Conservation (phyloP, 2,888 invertebrate genomes). For the Syrphus vitripennis region DNA sequence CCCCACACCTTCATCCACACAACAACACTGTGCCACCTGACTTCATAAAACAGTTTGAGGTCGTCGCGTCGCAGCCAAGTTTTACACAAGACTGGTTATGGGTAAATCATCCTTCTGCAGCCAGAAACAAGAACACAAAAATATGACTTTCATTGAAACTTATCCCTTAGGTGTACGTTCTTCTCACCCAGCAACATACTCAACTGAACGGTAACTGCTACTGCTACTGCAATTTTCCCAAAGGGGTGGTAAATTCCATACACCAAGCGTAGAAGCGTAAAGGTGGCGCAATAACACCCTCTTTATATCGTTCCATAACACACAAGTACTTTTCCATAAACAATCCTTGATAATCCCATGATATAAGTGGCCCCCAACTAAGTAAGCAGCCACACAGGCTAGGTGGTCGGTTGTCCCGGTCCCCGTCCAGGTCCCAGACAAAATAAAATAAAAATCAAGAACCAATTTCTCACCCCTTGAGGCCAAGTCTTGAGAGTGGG, state of each 20-base stretch:
- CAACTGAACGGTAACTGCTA: constrained; percentile 19
- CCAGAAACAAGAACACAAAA: constrained; percentile 45
- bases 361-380: constrained; percentile 53
- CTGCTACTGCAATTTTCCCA: constrained; percentile 52
- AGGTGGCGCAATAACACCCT: constrained; percentile 31
- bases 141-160: constrained; percentile 67
- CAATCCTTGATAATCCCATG: constrained; percentile 67
- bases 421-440: neutral
- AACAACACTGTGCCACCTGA: constrained; percentile 1
- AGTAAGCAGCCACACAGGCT: neutral
- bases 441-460: constrained; percentile 6
- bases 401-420: neutral
- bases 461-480: constrained; percentile 37
- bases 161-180: constrained; percentile 53
- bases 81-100: neutral
- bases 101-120: neutral
- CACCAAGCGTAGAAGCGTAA: neutral
- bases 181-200: neutral
- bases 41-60: constrained; percentile 57
- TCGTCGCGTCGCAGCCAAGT: constrained; percentile 24
- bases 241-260: constrained; percentile 46
- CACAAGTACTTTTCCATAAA: constrained; percentile 55
- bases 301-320: constrained; percentile 12
- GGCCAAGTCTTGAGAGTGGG: constrained; percentile 4
- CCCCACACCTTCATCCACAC: neutral